Evolutionary conservation across 2,797 vertebrate genomes (phyloP), one percentile per base, ranked within the genome.

Genomic region (Hipposideros larvatus): DNA sequence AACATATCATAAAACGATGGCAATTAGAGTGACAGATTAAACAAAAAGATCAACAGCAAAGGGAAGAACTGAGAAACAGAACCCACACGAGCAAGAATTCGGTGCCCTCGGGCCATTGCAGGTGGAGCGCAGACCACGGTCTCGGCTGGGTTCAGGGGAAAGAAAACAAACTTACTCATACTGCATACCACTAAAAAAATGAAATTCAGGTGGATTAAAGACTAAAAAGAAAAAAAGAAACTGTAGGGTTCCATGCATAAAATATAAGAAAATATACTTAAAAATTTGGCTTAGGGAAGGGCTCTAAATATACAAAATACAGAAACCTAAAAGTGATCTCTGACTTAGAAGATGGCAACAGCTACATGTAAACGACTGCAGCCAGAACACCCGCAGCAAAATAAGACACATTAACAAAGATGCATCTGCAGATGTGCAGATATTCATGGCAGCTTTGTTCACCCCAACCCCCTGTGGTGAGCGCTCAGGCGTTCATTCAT

Each of bases 61-160:
- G 5, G 8, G 41, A 63, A 70, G 34, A 80, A 28, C 0, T 14
- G 55, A 86, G 59, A 65, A 74, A 46, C 6, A 74, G 85, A 37
- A 53, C 2, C 2, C 14, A 1, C 7, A 0, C 3, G 11, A 9
- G 11, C 1, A 14, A 26, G 31, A 46, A 11, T 73, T 16, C 34
- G 11, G 22, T 82, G 53, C 26, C 34, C 57, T n/a, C 19, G 22
- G 43, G 11, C 18, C 74, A 24, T 16, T 55, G 37, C n/a, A 46
- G 61, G 31, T 66, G 9, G 53, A 21, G 24, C 37, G 28, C 53
- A 37, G 41, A 28, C 2, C 26, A 22, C 1, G 5, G 46, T 61
- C 31, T 71, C 57, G 4, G 6, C 19, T 55, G 15, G 22, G 24
- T 11, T 2, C 2, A 21, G 61, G 59, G 4, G 5, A 11, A 7